Conservation (phyloP, 2,797 vertebrate species). For the Bradypus variegatus region DNA sequence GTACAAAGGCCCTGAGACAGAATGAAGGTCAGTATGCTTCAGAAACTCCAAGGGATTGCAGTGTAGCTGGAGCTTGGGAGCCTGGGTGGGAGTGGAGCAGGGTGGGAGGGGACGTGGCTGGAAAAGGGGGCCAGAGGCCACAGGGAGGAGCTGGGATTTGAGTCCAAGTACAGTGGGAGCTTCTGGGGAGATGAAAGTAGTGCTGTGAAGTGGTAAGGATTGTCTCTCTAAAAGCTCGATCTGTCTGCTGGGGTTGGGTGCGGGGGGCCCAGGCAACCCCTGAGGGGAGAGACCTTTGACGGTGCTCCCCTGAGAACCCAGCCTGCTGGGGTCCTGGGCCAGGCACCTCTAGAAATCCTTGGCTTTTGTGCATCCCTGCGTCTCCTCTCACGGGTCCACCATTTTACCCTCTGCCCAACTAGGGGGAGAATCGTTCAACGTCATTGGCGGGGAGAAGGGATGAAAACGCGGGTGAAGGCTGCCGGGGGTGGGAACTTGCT, state of each 20-base stretch:
- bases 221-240: background rate
- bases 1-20: background rate
- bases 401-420: background rate
- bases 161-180: background rate
- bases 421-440: background rate
- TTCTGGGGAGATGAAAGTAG: background rate
- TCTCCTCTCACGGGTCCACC: too few species aligned
- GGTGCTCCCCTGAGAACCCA: background rate
- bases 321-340: fast-evolving
- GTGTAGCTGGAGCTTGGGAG: background rate
- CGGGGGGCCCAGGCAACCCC: background rate
- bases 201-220: fast-evolving
- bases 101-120: background rate
- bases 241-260: background rate
- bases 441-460: fast-evolving
- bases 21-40: background rate
- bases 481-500: background rate
- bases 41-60: too few species aligned
- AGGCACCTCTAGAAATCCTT: background rate
- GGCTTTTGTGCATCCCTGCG: background rate
- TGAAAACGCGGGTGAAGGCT: background rate
- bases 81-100: too few species aligned
- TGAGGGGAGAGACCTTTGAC: background rate
- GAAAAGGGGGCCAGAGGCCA: background rate
- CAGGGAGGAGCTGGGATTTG: background rate